These are phyloP conservation scores for Druceiella hillmani DNA, from an alignment of 2,888 invertebrate species.

Conservation along the genomic window DNA sequence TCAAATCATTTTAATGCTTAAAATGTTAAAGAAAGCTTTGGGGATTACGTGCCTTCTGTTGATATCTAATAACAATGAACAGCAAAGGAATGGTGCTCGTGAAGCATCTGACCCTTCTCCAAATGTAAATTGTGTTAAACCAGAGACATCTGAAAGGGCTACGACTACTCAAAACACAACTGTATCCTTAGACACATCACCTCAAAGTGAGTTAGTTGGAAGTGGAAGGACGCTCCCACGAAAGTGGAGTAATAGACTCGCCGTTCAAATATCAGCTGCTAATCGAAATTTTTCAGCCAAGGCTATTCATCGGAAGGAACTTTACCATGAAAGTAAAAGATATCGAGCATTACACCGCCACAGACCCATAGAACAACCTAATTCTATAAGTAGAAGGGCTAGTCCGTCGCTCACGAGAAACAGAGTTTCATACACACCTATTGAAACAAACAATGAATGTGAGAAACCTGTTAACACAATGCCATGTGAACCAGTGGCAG, in stretches of 20 bases:
- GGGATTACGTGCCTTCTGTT: conserved; percentile 46
- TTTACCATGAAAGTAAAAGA: conserved; percentile 38
- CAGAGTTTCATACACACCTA: too few relatives aligned
- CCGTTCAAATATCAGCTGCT: conserved; percentile 45
- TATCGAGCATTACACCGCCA: conserved; percentile 42
- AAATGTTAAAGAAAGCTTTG: conserved; percentile 42
- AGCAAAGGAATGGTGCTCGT: not conserved
- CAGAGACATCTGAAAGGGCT: conserved; percentile 23
- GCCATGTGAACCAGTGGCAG: conserved; percentile 39
- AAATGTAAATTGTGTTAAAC: not conserved
- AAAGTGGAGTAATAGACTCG: conserved; percentile 42
- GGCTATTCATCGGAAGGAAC: conserved; percentile 38
- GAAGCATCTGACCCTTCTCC: not conserved
- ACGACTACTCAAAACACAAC: conserved; percentile 23
- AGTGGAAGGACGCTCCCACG: conserved; percentile 27
- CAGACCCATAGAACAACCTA: conserved; percentile 39
- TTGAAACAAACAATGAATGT: too few relatives aligned
- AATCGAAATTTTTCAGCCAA: conserved; percentile 43
- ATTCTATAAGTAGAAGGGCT: conserved; percentile 33
- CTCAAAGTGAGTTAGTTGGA: conserved; percentile 13
- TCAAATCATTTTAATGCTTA: conserved; percentile 42
- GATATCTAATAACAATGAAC: conserved; percentile 37
- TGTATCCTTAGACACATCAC: conserved; percentile 22
- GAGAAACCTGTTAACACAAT: too few relatives aligned
- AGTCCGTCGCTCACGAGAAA: too few relatives aligned